Base-by-base conservation (phyloP, 2,888 invertebrate species). In the Stictocephala bisonia region DNA sequence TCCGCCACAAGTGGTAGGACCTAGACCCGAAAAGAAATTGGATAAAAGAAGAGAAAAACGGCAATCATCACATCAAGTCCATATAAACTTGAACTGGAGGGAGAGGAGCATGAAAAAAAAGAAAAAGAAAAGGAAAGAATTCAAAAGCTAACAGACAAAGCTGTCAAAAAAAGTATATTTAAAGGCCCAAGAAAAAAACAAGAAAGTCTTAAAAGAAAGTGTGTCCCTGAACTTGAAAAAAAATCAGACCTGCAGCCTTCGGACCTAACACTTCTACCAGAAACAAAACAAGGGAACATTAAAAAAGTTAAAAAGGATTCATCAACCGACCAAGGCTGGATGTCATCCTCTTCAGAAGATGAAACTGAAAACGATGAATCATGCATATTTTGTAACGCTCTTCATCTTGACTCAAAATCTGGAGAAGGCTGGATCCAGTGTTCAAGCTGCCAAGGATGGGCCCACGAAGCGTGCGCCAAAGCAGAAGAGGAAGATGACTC, bases 401-500 rank as follows among this genome's bases (percentile, higher is more conserved):
- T 71, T 50, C 35, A 60, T 41, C 48, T 24, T 27, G 48, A 71
- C 3, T 22, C 7, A 44, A 60, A 44, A 60, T 18, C 44, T 13
- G 31, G 48, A 7, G 60, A 60, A 15, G 71, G 56, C 2, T 56
- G 56, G 56, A 70, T 70, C 26, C 70, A 70, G 40, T 70, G 70
- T 41, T 70, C 56, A 3, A 44, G 58, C 18, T 71, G 71, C 20
- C 27, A 40, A 58, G 9, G 71, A 13, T 71, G 71, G 71, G 68
- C 69, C 20, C 73, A 73, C 35, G 69, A 73, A 53, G 41, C 40
- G 53, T 68, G 68, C 29, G 56, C 70, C 11, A 73, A 70, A 27
- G 74, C 72, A 18, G 66, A 71, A 41, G 69, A 71, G 64, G 64
- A 71, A 64, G 71, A 71, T 64, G 60, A 71, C 40, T 35, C 64